Base-by-base conservation (phyloP, 1,140 invertebrate genomes). In the Pogonus chalceus region DNA sequence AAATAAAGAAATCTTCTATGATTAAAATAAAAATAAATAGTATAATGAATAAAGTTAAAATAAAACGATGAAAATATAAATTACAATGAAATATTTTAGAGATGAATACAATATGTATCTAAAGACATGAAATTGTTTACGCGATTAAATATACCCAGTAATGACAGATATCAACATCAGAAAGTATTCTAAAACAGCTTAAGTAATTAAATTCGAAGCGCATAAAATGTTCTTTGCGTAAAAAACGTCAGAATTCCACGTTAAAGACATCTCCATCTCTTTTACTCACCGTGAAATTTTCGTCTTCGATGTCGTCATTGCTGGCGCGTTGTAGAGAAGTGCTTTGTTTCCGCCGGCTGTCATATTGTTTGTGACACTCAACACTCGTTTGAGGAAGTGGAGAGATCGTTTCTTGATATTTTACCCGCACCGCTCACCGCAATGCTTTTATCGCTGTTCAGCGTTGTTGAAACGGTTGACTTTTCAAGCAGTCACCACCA, bases 281-380 rank as follows among this genome's bases (percentile, higher is more conserved):
- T n/a, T n/a, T n/a, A n/a, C n/a, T n/a, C n/a, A n/a, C n/a, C 4
- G 26, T 31, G 4, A 31, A 31, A 14, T 31, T 31, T 31, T 7
- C 26, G 14, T 31, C 14, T 43, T 7, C 18, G 18, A 4, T 31
- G 26, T 14, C 18, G 37, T 9, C 9, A 10, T 7, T 43, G 37
- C 37, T 7, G 7, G 9, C 18, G 37, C 4, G 26, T 31, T 31
- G 4, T 18, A 43, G 37, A 43, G 37, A 43, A 43, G 37, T 43
- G 37, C 37, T 43, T 43, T 43, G 37, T 43, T 43, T 43, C 37
- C 37, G 37, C 4, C 37, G 37, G 18, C 37, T 43, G 37, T 43
- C 37, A 43, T 43, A 43, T 43, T 43, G 37, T 43, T 43, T 43
- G 37, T 43, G 37, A 43, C 37, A 43, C 37, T 43, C 37, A 43